These are phyloP conservation scores for Ia io DNA, from an alignment of 2,113 vertebrate species.

Conservation along the genomic window DNA sequence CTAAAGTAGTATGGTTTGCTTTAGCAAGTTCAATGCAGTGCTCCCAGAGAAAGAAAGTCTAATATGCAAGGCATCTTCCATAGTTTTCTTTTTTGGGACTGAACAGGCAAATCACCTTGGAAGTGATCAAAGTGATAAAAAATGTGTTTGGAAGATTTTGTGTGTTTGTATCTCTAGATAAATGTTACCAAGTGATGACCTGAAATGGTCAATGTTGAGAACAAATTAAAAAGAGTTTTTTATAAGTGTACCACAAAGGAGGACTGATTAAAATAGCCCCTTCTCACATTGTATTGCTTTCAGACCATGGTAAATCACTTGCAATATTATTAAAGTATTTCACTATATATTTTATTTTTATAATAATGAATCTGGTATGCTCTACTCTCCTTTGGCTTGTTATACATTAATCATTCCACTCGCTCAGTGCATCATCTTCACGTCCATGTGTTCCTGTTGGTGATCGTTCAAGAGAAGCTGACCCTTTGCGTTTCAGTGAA, in stretches of 20 bases:
- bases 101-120: neutral
- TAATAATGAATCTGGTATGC: constrained; percentile 42
- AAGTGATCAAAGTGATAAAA: neutral
- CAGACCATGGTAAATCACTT: constrained; percentile 41
- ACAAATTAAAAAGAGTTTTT: neutral
- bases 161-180: neutral
- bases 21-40: neutral
- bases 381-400: constrained; percentile 34
- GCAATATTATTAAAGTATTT: constrained; percentile 58
- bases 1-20: neutral
- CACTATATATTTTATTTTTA: constrained; percentile 69
- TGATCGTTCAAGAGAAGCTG: constrained; percentile 21
- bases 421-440: constrained; percentile 44
- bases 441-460: constrained; percentile 8
- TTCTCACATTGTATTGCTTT: neutral
- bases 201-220: neutral
- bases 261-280: neutral
- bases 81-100: constrained; percentile 1
- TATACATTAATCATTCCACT: constrained; percentile 67
- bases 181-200: neutral
- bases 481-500: constrained; percentile 44
- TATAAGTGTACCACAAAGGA: neutral
- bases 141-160: neutral
- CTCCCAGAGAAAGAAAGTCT: neutral
- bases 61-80: neutral